Conservation (phyloP, 2,797 vertebrate genomes). For the Sarcoramphus papa region DNA sequence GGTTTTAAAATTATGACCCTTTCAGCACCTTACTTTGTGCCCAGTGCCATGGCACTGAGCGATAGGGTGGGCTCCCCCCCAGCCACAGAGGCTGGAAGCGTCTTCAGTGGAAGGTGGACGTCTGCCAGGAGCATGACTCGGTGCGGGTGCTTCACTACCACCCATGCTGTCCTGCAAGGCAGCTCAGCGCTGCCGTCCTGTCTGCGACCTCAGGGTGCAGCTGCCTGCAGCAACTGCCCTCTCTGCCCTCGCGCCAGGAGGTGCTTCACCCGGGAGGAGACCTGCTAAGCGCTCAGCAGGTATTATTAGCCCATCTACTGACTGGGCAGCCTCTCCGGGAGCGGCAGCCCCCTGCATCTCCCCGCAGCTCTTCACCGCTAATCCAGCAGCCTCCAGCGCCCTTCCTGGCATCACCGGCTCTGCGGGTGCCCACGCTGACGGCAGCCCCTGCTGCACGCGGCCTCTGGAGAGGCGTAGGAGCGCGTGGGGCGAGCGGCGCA, state of each 20-base stretch:
- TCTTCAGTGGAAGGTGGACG: not conserved
- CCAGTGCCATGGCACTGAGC: rapidly evolving
- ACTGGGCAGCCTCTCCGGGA: not conserved
- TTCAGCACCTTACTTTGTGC: not conserved
- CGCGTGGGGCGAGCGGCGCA: rapidly evolving
- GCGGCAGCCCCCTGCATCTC: not conserved
- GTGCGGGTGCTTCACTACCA: rapidly evolving
- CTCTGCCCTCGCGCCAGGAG: not conserved
- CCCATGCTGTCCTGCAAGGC: not conserved
- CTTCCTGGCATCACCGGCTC: not conserved
- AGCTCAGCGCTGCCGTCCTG: not conserved
- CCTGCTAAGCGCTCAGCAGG: not conserved
- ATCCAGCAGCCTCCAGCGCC: not conserved
- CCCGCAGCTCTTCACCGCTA: rapidly evolving
- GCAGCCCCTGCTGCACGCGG: rapidly evolving
- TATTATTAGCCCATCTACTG: rapidly evolving
- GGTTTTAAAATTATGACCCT: not conserved
- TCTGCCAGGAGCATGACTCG: not conserved
- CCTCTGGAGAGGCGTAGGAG: not conserved
- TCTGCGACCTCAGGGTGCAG: not conserved
- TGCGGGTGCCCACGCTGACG: rapidly evolving
- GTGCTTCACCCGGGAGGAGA: not conserved
- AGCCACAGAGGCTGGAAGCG: not conserved
- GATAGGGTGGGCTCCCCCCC: not conserved
- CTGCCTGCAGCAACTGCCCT: not conserved